These are phyloP conservation scores for Atherinosoma microstoma DNA, from an alignment of 2,797 vertebrate genomes.

Conservation along the genomic window DNA sequence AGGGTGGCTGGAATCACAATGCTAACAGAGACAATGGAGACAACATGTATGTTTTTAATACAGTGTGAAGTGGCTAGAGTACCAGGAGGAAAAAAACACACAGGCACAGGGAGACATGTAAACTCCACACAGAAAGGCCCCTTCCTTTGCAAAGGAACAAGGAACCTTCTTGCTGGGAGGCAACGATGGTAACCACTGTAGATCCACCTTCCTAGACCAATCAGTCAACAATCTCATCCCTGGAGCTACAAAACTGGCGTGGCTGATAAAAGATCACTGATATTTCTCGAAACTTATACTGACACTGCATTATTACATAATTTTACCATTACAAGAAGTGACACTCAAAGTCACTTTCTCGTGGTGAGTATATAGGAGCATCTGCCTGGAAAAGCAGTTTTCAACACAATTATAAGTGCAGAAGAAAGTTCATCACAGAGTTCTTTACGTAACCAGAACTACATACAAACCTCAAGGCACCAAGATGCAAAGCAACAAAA, in stretches of 20 bases:
- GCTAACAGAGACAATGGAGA: too few species aligned
- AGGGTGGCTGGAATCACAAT: not conserved
- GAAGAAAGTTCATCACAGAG: constrained; percentile 39
- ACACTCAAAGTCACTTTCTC: constrained; percentile 11
- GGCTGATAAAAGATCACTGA: not conserved
- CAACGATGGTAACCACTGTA: too few species aligned
- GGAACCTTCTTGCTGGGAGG: too few species aligned
- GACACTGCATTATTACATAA: not conserved
- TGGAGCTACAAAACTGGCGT: not conserved
- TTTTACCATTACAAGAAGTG: constrained; percentile 1
- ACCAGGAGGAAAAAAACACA: too few species aligned
- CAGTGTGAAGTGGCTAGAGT: too few species aligned
- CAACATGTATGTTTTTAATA: too few species aligned
- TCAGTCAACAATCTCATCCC: not conserved
- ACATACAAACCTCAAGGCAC: constrained; percentile 37
- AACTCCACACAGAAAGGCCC: too few species aligned
- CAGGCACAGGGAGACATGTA: too few species aligned
- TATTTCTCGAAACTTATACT: not conserved
- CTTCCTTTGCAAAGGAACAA: too few species aligned
- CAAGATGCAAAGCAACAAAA: constrained; percentile 44
- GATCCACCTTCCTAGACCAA: too few species aligned
- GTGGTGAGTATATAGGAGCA: not conserved
- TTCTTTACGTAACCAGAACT: constrained; percentile 28
- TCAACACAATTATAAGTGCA: not conserved
- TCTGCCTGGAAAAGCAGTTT: not conserved